Evolutionary conservation across 2,113 vertebrate genomes (phyloP), one percentile per base, ranked within the genome.

Genomic region (Ciconia maguari): DNA sequence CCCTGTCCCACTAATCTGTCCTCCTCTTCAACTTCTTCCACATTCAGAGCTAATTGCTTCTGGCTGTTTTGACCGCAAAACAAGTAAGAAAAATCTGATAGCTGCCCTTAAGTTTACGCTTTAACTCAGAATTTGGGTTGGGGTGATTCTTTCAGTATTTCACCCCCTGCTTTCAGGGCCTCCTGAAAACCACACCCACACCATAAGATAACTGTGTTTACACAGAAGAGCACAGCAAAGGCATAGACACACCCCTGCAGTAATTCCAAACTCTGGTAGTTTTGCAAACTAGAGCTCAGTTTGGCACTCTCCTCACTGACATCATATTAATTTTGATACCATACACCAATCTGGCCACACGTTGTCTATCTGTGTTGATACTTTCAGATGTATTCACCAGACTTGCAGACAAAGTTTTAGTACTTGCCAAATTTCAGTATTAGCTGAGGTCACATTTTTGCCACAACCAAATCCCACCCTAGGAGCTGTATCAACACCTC

Each of bases 111-210:
- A 36, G 5, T 75, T 85, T 52, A 71, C 0, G 0, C 61, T 92
- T 88, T 87, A 74, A 76, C 44, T 71, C 49, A 24, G 32, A n/a
- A 68, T 51, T 64, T 77, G 52, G 26, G n/a, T 9, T 86, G 16
- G 22, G 44, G 18, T 75, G 16, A 52, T 83, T 48, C 88, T 91
- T 83, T 68, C 87, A 86, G 62, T 65, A 49, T 83, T 75, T 81
- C 21, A 49, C 22, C 10, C 34, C 36, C 57, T 58, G 57, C 25
- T 93, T 74, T 68, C 68, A 74, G 64, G 38, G 62, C 10, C 13
- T 89, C 62, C 89, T 93, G 94, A 87, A 72, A 94, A 60, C 41
- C 36, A 90, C 92, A 95, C 34, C 89, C 46, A 30, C 46, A 55
- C 29, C 24, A 11, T 11, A 57, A 48, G 18, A 41, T 3, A 29